These are phyloP conservation scores for Dipodomys spectabilis DNA, from an alignment of 2,113 vertebrate species.

Conservation along the genomic window DNA sequence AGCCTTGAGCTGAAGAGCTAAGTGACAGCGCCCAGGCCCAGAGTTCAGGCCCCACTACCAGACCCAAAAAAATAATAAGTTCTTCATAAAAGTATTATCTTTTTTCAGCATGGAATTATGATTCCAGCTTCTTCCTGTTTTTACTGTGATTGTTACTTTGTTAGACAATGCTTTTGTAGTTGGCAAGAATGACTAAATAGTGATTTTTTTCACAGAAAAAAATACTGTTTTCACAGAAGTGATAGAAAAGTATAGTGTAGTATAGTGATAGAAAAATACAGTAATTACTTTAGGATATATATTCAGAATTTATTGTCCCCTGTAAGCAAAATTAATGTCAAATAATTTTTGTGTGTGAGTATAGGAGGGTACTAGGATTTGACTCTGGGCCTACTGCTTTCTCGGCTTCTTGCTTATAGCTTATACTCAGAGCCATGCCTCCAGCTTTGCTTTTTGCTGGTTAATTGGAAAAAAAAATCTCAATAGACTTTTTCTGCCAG, in stretches of 20 bases:
- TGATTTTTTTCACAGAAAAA: constrained; percentile 28
- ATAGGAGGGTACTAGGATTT: not conserved
- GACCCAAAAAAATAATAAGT: not conserved
- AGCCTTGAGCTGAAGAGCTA: no score
- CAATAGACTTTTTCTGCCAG: no score
- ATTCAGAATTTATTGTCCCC: not conserved
- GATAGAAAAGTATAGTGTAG: constrained; percentile 17
- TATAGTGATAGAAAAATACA: no score
- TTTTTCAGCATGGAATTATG: not conserved
- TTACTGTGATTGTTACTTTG: constrained; percentile 28
- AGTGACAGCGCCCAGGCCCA: no score
- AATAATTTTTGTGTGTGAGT: not conserved
- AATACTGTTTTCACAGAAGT: constrained; percentile 12
- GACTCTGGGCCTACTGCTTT: no score
- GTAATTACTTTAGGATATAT: not conserved
- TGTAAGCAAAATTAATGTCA: not conserved
- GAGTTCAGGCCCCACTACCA: no score
- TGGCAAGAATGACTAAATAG: constrained; percentile 4
- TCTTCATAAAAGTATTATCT: not conserved
- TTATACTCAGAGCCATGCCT: no score
- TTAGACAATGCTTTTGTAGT: not conserved
- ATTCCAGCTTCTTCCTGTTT: not conserved
- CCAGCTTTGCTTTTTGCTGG: no score
- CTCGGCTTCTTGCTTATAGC: no score
- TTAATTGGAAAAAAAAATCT: no score